Base-by-base conservation (phyloP, 2,888 invertebrate species). In the Aproaerema taeniolella region DNA sequence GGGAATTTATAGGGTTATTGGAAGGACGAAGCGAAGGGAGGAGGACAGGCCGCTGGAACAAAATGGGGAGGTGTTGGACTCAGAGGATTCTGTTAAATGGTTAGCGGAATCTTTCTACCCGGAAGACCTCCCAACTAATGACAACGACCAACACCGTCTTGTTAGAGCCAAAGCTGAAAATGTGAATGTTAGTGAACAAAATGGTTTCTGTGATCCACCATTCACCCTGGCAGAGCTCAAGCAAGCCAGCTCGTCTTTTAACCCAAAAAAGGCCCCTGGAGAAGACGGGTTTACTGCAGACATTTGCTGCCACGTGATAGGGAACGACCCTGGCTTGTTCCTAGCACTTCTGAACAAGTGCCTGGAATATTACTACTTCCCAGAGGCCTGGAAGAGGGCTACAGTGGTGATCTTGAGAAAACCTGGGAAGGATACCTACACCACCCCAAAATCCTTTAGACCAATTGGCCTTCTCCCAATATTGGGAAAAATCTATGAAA, bases 1-100 rank as follows among this genome's bases (percentile, higher is more conserved):
- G n/a, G 43, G 41, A 1, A 41, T 41, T 1, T 42, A 42, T 8
- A 24, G 43, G 8, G 42, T 41, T 5, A 43, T 38, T 1, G 36
- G 41, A 0, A 37, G 33, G 9, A 37, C 34, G 3, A 7, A 20
- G 2, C 7, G 10, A 9, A 44, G 43, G 7, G 16, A 26, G 10
- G 46, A 45, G 6, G 33, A 33, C n/a, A 1, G 5, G 9, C 33
- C 33, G 12, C 2, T 35, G 15, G 34, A 8, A 3, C 8, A 4
- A n/a, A 14, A 34, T 1, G 34, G 34, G 1, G 6, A 25, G 12
- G 14, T 13, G 1, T 5, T 34, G 25, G 25, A 34, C 25, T 3
- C 34, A 3, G 9, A 34, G 4, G 25, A 14, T 1, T 34, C 34
- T 1, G 25, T n/a, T 1, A 34, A 8, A 10, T n/a, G 12, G 2